Conservation (phyloP, 92 coral and sea anemone genomes). For the Siderastrea radians region DNA sequence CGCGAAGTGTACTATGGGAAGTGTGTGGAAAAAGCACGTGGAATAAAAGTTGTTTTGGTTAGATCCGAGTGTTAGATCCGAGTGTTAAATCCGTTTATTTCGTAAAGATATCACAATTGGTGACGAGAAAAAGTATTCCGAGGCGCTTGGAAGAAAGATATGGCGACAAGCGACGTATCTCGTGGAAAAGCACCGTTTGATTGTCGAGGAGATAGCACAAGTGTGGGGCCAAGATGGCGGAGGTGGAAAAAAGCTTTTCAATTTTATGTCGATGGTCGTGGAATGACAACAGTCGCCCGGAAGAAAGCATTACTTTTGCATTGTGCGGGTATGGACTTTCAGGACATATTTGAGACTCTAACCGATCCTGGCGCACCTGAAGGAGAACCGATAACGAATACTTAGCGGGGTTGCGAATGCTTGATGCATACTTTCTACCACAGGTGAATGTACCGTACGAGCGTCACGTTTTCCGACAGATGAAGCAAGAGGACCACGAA, state of each 20-base stretch:
- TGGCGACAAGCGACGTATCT: slow-evolving; percentile 20
- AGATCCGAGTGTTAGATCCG: too few relatives aligned
- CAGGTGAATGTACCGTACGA: slow-evolving; percentile 38
- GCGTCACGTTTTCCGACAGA: slow-evolving; percentile 21
- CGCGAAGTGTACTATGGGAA: too few relatives aligned
- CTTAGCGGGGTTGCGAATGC: slow-evolving; percentile 29
- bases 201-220: slow-evolving; percentile 56
- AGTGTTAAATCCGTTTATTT: not conserved
- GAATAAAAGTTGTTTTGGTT: too few relatives aligned
- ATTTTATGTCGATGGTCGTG: slow-evolving; percentile 36
- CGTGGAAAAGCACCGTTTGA: slow-evolving; percentile 39
- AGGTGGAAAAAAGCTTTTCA: slow-evolving; percentile 70
- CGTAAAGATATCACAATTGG: slow-evolving; percentile 12
- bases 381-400: slow-evolving; percentile 7
- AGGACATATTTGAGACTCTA: slow-evolving; percentile 26
- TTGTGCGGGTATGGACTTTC: slow-evolving; percentile 20
- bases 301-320: not conserved
- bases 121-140: slow-evolving; percentile 22
- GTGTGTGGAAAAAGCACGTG: too few relatives aligned
- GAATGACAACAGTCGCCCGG: slow-evolving; percentile 30
- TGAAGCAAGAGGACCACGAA: slow-evolving; percentile 23
- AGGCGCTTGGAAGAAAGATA: not conserved
- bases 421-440: slow-evolving; percentile 21
- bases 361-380: slow-evolving; percentile 30
- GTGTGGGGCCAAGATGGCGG: slow-evolving; percentile 65